Evolutionary conservation across 1,140 invertebrate species (phyloP).

Genomic region (Triops longicaudatus): DNA sequence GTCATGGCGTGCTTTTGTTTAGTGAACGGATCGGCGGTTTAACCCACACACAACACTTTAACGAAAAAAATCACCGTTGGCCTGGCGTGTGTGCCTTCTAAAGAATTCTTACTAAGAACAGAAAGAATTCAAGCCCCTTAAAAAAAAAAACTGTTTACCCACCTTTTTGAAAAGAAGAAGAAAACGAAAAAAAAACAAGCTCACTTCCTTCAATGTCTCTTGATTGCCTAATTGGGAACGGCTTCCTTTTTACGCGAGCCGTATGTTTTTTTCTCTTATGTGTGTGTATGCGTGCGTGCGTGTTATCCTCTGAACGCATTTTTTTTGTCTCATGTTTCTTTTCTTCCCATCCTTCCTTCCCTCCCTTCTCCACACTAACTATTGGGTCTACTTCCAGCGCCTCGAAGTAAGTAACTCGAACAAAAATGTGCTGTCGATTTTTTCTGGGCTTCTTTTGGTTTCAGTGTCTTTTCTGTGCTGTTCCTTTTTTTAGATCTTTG

Average conservation of each 20-base stretch:
- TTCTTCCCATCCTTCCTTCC: not conserved
- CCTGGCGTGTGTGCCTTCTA: not conserved
- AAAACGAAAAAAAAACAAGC: not conserved
- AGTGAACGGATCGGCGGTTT: not conserved
- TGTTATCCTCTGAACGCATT: slow-evolving; percentile 20
- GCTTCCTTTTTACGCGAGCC: slow-evolving; percentile 20
- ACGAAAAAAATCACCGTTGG: not conserved
- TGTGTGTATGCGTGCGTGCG: slow-evolving; percentile 18
- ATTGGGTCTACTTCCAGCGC: slow-evolving; percentile 31
- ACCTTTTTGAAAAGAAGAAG: not conserved
- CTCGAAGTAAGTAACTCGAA: slow-evolving; percentile 33
- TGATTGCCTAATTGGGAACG: slow-evolving; percentile 18
- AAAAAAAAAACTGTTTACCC: not conserved
- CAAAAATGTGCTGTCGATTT: slow-evolving; percentile 29
- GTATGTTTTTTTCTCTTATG: not conserved
- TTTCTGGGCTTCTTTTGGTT: slow-evolving; percentile 19
- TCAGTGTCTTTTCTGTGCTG: slow-evolving; percentile 32
- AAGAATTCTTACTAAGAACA: not conserved
- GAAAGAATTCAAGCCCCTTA: not conserved
- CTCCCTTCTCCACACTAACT: slow-evolving; percentile 32
- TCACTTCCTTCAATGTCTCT: slow-evolving; percentile 20
- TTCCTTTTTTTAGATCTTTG: slow-evolving; percentile 30
- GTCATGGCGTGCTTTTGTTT: not conserved
- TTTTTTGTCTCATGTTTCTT: slow-evolving; percentile 20
- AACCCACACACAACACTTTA: slow-evolving; percentile 6